Base-by-base conservation (phyloP, 2,113 vertebrate genomes). In the Rattus rattus region DNA sequence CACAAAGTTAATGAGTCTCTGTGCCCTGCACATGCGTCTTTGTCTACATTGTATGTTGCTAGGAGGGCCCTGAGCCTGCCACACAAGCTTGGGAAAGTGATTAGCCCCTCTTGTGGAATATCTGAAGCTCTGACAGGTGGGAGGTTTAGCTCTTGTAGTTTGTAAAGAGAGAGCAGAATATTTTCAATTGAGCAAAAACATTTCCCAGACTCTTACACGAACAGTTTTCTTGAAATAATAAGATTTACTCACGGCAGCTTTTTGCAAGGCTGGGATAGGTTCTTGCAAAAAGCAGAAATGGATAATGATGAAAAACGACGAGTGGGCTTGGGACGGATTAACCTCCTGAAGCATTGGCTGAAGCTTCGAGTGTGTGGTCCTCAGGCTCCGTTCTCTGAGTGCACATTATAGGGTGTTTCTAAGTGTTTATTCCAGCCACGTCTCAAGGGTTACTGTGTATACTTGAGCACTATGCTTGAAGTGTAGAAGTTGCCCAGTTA, bases 1-100 rank as follows among this genome's bases (percentile, higher is more conserved):
- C 47, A 85, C 75, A 1, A 92, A 92, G 96, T 96, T 97, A 97
- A 97, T 96, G 97, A 94, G 47, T 90, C 92, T 96, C 91, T 77
- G 81, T 81, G 93, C 94, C 54, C 91, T 30, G 88, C 19, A 16
- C 80, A 73, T 28, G 73, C 1, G 81, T 91, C 75, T 43, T 86
- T 54, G 26, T 56, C 91, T 30, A 39, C 77, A 70, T 43, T 77
- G 54, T 63, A 12, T 0, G 0, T 3, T 0, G 63, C 16, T 1
- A 7, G 47, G 36, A 65, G 19, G 65, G 85, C 54, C 54, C 65
- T 11, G 59, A 39, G 70, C 72, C 77, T 80, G 52, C 81, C 73
- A 39, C 70, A 54, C 49, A 70, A 75, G 86, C 96, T 92, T 94
- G 96, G 95, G 92, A 91, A 97, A 94, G 69, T 12, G 63, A 84